Percentiles rank a stretch among this genome's conserved stretches.
Conservation (phyloP, 2,888 invertebrate genomes). For the Leptopilina myrica region DNA sequence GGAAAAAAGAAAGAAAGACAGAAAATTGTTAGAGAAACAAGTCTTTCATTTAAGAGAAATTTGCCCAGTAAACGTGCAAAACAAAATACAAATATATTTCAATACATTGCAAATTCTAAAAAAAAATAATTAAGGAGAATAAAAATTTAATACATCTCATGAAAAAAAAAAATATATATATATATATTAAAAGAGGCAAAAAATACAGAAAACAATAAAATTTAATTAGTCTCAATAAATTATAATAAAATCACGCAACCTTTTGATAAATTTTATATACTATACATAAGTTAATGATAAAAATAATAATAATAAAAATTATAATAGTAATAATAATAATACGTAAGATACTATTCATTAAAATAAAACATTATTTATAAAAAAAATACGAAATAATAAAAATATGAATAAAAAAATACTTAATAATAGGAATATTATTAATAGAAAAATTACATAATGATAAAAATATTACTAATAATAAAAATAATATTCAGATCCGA, state of each 20-base stretch:
- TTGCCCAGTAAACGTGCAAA: constrained; percentile 18
- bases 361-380: too few species aligned
- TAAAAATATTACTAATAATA: too few species aligned
- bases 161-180: neutral
- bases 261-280: constrained; percentile 9
- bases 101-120: too few species aligned
- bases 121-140: neutral
- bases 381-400: neutral
- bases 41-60: neutral
- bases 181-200: neutral
- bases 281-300: neutral
- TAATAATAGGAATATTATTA: neutral
- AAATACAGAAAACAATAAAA: constrained; percentile 1
- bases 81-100: neutral
- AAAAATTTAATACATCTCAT: constrained; percentile 12
- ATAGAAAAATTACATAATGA: neutral
- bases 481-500: too few species aligned
- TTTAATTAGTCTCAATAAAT: constrained; percentile 11
- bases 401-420: too few species aligned
- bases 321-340: too few species aligned
- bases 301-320: too few species aligned
- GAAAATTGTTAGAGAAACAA: neutral
- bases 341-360: too few species aligned
- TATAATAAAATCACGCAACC: constrained; percentile 22
- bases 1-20: neutral